A percentile compares a stretch with the other conserved stretches of the same genome.
Evolutionary conservation across 2,797 vertebrate genomes (phyloP).

Genomic region (Eulemur mongoz): DNA sequence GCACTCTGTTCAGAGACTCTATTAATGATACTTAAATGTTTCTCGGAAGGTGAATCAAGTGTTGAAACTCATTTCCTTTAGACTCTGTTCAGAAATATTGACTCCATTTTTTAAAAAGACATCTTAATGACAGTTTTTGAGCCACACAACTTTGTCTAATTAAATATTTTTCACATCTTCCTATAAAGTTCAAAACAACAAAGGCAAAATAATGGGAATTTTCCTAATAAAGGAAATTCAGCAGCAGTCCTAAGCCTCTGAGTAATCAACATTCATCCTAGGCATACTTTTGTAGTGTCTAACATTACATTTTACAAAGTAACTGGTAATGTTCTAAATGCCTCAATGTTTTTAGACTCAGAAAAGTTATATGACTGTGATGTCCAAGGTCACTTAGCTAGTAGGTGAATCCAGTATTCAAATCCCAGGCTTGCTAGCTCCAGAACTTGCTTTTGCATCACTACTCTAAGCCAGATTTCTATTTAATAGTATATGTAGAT

Average conservation of each 20-base stretch:
- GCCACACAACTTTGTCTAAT: not conserved
- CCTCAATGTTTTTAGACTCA: not conserved
- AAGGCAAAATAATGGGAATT: not conserved
- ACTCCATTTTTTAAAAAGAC: not conserved
- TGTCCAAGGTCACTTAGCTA: not conserved
- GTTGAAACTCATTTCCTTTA: not conserved
- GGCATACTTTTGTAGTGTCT: not conserved
- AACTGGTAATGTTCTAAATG: not conserved
- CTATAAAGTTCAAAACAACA: not conserved
- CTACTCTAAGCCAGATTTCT: not conserved
- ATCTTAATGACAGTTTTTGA: not conserved
- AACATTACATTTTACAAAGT: not conserved
- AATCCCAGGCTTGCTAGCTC: not conserved
- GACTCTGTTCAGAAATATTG: slow-evolving; percentile 13
- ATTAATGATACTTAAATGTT: slow-evolving; percentile 22
- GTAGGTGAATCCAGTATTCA: not conserved
- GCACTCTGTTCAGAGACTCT: not conserved
- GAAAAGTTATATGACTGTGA: not conserved
- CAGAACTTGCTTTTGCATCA: not conserved
- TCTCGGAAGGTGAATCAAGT: not conserved
- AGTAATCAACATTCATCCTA: not conserved
- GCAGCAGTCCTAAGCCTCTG: not conserved
- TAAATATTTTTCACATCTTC: not conserved
- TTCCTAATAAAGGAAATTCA: not conserved
- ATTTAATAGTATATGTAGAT: not conserved